Evolutionary conservation across 1,140 invertebrate species (phyloP), one percentile per base, ranked within the genome.

Genomic region (Coboldia fuscipes): DNA sequence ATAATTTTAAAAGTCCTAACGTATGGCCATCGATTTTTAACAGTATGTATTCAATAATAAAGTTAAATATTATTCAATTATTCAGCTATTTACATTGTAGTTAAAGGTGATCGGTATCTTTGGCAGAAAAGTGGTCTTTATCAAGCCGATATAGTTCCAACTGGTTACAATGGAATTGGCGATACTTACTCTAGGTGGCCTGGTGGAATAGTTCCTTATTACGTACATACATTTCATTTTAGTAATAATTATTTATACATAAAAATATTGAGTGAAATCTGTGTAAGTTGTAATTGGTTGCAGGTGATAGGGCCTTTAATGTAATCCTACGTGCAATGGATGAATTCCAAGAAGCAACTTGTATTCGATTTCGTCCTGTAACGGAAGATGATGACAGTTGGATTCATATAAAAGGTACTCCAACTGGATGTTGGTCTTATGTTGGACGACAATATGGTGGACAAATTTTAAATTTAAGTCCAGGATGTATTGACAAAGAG

Each of bases 351-450:
- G 65, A 66, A 7, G 56, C 69, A 33, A 81, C 76, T 3, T 83
- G 78, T 45, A 58, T 84, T 10, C 65, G 65, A 33, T 82, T 77
- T 46, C 66, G 72, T 3, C 70, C 70, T n/a, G n/a, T n/a, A n/a
- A n/a, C n/a, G n/a, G n/a, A n/a, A n/a, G n/a, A n/a, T n/a, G n/a
- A n/a, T n/a, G n/a, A n/a, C n/a, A n/a, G n/a, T n/a, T n/a, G n/a
- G n/a, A n/a, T n/a, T 14, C 46, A 63, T 3, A 70, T 82, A 26
- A 68, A 63, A 17, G 73, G 64, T 37, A 60, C 61, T 12, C 68
- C 68, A 19, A 72, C 69, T 0, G 82, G 82, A 9, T 88, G 82
- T 49, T 84, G 77, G 75, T 80, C 76, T 4, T 73, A 66, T 38
- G 73, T 83, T 1, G 80, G 79, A 0, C 58, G 62, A 16, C 52